These are phyloP conservation scores for Aporophyla lueneburgensis DNA, from an alignment of 2,888 invertebrate species.

Conservation along the genomic window DNA sequence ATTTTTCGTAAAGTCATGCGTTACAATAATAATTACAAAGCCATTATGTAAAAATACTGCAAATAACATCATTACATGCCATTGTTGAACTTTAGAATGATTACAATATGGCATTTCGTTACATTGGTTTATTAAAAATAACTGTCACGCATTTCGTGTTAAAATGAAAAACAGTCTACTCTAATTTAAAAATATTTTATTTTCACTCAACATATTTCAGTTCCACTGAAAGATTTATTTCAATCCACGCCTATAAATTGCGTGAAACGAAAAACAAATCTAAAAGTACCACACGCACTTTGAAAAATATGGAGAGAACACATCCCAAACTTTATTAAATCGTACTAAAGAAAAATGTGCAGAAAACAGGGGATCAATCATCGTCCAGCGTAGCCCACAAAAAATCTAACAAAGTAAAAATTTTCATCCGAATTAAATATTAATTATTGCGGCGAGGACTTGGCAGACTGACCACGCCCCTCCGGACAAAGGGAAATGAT, in stretches of 20 bases:
- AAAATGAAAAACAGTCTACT: slow-evolving; percentile 31
- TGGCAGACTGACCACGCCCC: slow-evolving; percentile 64
- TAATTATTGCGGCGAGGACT: slow-evolving; percentile 71
- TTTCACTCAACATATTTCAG: slow-evolving; percentile 38
- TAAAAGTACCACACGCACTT: slow-evolving; percentile 23
- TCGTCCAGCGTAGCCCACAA: slow-evolving; percentile 49
- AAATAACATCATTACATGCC: not conserved
- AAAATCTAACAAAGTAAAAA: slow-evolving; percentile 69
- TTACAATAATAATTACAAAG: too few relatives aligned
- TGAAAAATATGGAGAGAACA: slow-evolving; percentile 24
- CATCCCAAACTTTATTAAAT: slow-evolving; percentile 54
- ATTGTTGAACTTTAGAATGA: not conserved
- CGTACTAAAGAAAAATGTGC: slow-evolving; percentile 53
- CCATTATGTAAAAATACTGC: not conserved
- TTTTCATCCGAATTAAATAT: slow-evolving; percentile 73
- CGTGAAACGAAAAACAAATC: slow-evolving; percentile 29
- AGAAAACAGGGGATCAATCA: slow-evolving; percentile 64
- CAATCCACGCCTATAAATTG: slow-evolving; percentile 50
- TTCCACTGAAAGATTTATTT: slow-evolving; percentile 43
- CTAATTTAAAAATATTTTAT: slow-evolving; percentile 34
- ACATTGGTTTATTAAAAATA: not conserved
- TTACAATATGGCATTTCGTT: not conserved
- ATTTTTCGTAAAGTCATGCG: too few relatives aligned
- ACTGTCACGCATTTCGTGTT: slow-evolving; percentile 9
- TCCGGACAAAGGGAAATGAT: slow-evolving; percentile 72